Conservation (phyloP, 2,888 invertebrate species). For the Allophyes oxyacanthae region DNA sequence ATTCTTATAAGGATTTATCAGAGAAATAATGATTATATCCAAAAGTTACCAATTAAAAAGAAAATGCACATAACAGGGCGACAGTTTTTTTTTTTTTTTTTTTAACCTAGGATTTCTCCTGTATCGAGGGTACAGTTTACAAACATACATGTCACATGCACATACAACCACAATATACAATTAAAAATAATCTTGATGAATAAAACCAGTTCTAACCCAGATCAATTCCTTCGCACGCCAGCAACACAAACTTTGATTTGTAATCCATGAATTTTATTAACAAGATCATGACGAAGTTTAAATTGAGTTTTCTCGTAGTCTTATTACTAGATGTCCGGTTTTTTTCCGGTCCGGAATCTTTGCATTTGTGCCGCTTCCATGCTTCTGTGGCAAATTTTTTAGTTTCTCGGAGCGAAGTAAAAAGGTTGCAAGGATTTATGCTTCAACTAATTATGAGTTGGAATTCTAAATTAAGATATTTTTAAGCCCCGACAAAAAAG, state of each 20-base stretch:
- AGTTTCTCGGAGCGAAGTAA: background rate
- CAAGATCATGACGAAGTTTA: slow-evolving; percentile 71
- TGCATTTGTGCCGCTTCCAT: slow-evolving; percentile 39
- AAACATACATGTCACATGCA: too few relatives aligned
- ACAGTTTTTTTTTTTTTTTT: too few relatives aligned
- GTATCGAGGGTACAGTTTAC: too few relatives aligned
- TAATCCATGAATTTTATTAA: slow-evolving; percentile 81
- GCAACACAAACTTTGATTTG: slow-evolving; percentile 71
- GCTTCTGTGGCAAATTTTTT: slow-evolving; percentile 22
- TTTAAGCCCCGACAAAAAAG: too few relatives aligned
- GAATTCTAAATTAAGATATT: slow-evolving; percentile 22
- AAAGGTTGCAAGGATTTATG: slow-evolving; percentile 9
- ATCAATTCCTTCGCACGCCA: slow-evolving; percentile 21
- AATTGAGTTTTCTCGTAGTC: slow-evolving; percentile 74
- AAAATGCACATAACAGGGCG: too few relatives aligned
- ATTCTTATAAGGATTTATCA: too few relatives aligned
- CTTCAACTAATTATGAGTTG: slow-evolving; percentile 34
- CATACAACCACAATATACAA: too few relatives aligned
- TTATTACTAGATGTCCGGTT: slow-evolving; percentile 55
- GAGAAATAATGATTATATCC: too few relatives aligned
- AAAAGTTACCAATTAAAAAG: too few relatives aligned
- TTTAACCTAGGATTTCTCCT: too few relatives aligned
- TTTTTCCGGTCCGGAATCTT: slow-evolving; percentile 9
- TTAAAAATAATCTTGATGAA: too few relatives aligned
- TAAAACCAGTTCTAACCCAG: background rate